Evolutionary conservation across 2,113 vertebrate genomes (phyloP).

Genomic region (Thryonomys swinderianus): DNA sequence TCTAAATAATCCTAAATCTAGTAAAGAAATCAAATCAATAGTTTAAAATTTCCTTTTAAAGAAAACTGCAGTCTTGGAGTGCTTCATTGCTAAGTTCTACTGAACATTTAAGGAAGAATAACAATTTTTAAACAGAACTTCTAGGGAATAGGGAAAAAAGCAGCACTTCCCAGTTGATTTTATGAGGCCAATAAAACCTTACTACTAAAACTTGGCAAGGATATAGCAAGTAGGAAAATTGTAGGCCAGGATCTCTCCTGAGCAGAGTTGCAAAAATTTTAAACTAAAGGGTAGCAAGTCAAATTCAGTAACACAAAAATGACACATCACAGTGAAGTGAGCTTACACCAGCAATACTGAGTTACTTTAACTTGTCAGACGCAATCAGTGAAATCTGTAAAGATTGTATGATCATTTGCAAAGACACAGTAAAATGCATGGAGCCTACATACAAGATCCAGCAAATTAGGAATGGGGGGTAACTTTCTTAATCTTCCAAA

Average conservation of each 20-base stretch:
- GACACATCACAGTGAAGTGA: not conserved
- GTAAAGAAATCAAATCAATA: not conserved
- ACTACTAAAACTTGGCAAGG: conserved; percentile 51
- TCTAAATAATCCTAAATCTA: conserved; percentile 34
- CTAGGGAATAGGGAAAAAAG: not conserved
- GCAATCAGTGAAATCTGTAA: conserved; percentile 3
- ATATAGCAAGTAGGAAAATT: conserved; percentile 38
- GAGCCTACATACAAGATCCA: not conserved
- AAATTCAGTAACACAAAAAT: conserved; percentile 51
- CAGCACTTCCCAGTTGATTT: conserved; percentile 23
- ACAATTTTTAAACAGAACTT: conserved; percentile 46
- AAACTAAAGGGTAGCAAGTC: conserved; percentile 38
- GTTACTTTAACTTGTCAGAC: not conserved
- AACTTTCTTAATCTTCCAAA: conserved; percentile 1
- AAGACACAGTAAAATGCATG: not conserved
- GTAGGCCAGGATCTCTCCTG: conserved; percentile 2
- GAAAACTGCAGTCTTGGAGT: not conserved
- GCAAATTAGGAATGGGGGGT: not conserved
- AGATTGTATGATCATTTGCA: conserved; percentile 12
- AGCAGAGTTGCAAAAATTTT: conserved; percentile 16
- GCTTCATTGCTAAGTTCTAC: not conserved
- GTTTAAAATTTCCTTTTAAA: not conserved
- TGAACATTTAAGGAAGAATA: conserved; percentile 31
- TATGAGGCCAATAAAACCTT: conserved; percentile 41
- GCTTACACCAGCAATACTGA: not conserved